Conservation (phyloP, 2,113 vertebrate species). For the Gambusia holbrooki region DNA sequence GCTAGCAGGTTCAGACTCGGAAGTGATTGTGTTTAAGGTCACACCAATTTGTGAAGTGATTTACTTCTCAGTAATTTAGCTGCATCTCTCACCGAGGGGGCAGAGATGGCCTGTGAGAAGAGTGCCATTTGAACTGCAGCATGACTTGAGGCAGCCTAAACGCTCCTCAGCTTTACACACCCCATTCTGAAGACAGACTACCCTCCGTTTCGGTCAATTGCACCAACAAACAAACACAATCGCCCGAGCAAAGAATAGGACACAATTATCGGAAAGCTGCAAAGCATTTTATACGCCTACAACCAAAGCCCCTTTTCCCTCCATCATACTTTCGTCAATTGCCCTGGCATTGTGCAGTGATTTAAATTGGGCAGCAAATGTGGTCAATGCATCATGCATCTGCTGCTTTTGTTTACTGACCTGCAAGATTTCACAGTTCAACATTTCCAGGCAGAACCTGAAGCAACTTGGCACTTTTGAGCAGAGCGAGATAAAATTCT, state of each 20-base stretch:
- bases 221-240: background rate
- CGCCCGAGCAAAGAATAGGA: background rate
- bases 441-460: background rate
- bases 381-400: background rate
- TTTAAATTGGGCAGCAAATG: background rate
- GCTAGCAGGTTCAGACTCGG: background rate
- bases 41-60: slow-evolving; percentile 16
- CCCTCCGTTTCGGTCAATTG: background rate
- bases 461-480: background rate
- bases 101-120: background rate
- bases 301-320: background rate
- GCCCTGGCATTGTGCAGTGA: background rate
- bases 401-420: background rate
- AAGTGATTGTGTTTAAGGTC: slow-evolving; percentile 4
- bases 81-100: slow-evolving; percentile 20
- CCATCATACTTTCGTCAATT: background rate
- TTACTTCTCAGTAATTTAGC: slow-evolving; percentile 3
- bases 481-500: background rate
- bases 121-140: slow-evolving; percentile 2
- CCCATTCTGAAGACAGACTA: slow-evolving; percentile 21
- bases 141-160: slow-evolving; percentile 18
- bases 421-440: background rate
- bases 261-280: background rate
- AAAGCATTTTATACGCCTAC: background rate
- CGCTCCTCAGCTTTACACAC: slow-evolving; percentile 5